Evolutionary conservation across 2,797 vertebrate genomes (phyloP).

Genomic region (Karalla daura): DNA sequence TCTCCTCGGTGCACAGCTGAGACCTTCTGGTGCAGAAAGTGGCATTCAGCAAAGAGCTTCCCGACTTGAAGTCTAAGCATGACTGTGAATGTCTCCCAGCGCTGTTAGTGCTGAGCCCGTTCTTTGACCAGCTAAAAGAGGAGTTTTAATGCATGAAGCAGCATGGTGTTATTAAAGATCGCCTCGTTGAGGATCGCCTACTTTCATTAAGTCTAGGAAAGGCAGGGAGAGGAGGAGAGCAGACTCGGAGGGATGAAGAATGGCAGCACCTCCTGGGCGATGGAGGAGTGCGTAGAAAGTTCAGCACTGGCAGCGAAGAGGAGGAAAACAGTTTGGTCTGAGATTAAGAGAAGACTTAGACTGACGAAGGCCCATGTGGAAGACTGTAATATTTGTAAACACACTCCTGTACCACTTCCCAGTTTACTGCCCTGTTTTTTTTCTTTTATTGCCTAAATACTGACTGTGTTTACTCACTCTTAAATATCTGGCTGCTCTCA

Average conservation of each 20-base stretch:
- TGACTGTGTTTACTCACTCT: background rate
- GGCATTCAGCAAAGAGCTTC: background rate
- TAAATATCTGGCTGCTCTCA: conserved; percentile 6
- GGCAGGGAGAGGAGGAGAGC: background rate
- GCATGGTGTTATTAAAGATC: background rate
- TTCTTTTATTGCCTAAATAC: background rate
- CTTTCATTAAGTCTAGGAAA: conserved; percentile 13
- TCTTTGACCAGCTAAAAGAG: conserved; percentile 1
- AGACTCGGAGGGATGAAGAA: background rate
- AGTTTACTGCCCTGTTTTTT: background rate
- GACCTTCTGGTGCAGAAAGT: background rate
- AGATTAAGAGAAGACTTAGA: background rate
- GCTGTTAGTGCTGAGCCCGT: background rate
- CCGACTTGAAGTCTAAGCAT: background rate
- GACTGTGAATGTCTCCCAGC: background rate
- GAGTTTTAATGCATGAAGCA: background rate
- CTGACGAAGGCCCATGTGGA: background rate
- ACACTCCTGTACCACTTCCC: background rate
- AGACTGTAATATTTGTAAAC: background rate
- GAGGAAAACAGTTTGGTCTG: background rate
- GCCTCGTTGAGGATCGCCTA: background rate
- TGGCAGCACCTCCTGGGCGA: background rate
- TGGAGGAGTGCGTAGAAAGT: background rate
- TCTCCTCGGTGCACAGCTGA: conserved; percentile 2
- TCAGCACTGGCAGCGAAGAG: background rate